Conservation (phyloP, 2,888 invertebrate species). For the Napeogenes inachia region DNA sequence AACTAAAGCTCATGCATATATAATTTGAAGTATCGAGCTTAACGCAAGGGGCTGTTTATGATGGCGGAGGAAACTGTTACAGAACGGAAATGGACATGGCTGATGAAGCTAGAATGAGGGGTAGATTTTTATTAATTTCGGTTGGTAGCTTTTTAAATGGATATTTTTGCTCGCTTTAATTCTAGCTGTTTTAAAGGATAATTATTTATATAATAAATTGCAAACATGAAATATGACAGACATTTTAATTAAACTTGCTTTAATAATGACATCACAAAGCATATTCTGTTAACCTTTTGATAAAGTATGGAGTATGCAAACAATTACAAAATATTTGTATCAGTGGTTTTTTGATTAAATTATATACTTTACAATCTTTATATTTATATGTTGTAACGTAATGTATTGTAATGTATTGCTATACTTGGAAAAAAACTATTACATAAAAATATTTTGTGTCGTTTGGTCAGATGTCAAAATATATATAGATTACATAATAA, state of each 20-base stretch:
- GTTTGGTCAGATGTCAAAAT: no score
- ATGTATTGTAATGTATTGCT: no score
- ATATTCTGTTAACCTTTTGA: constrained; percentile 5
- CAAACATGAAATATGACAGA: constrained; percentile 8
- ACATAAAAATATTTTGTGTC: no score
- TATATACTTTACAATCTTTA: no score
- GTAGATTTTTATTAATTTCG: constrained; percentile 21
- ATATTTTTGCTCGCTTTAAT: neutral
- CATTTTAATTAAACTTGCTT: constrained; percentile 27
- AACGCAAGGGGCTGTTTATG: constrained; percentile 47
- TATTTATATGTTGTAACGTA: no score
- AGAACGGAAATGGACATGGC: constrained; percentile 64
- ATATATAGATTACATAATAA: no score
- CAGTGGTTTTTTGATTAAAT: no score
- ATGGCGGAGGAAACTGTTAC: constrained; percentile 65
- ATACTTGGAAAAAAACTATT: no score
- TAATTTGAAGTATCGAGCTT: constrained; percentile 52
- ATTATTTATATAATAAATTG: constrained; percentile 1
- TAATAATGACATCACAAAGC: constrained; percentile 29
- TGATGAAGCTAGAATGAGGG: constrained; percentile 40
- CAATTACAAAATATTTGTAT: no score
- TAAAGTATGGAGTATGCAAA: no score
- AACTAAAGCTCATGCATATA: constrained; percentile 67
- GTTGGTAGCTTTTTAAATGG: neutral
- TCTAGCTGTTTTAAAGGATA: neutral